Evolutionary conservation across 2,113 vertebrate species (phyloP).

Genomic region (rabbit (Oryctolagus cuniculus)): DNA sequence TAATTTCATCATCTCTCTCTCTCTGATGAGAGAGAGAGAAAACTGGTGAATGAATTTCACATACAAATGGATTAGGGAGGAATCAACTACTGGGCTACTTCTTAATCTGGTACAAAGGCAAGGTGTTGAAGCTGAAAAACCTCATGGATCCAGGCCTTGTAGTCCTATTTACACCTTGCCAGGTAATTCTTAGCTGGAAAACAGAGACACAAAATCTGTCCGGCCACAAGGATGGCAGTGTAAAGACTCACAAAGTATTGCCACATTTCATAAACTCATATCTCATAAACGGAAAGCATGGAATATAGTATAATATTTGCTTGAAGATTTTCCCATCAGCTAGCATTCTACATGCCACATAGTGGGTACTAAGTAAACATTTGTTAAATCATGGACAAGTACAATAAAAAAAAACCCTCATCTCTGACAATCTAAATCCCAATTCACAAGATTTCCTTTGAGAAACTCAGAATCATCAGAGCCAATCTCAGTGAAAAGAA

Average conservation of each 20-base stretch:
- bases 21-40: background rate
- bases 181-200: background rate
- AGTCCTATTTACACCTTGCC: background rate
- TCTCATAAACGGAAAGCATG: conserved; percentile 15
- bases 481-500: background rate
- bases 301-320: background rate
- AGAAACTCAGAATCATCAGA: background rate
- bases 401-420: background rate
- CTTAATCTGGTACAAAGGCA: background rate
- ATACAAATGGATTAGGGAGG: conserved; percentile 5
- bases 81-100: conserved; percentile 2
- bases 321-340: background rate
- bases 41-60: background rate
- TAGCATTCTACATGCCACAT: background rate
- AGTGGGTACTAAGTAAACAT: background rate
- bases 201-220: background rate
- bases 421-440: background rate
- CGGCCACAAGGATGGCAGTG: background rate
- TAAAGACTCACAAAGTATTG: background rate
- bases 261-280: no score
- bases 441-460: conserved; percentile 26
- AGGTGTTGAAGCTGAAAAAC: background rate
- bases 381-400: background rate
- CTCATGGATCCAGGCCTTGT: background rate
- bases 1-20: conserved; percentile 1